Evolutionary conservation across 1,140 invertebrate species (phyloP), one percentile per base, ranked within the genome.

Genomic region (Euglossa dilemma): DNA sequence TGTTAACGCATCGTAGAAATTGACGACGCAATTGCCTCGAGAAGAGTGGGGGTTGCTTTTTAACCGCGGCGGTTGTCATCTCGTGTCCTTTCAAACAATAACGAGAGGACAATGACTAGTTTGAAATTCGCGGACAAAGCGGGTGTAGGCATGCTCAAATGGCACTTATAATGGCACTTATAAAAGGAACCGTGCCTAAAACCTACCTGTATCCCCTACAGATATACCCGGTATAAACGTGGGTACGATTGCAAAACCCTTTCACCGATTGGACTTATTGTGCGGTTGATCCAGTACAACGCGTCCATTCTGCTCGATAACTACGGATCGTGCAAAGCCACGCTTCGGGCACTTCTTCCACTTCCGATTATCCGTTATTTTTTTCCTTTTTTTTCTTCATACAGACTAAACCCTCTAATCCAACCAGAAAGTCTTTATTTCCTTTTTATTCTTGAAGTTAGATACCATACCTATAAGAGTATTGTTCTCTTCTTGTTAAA

Each of bases 91-190:
- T 54, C 85, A 87, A 87, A 87, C 73, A 87, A 87, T 87, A 84
- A 87, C 86, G 66, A 23, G 81, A 87, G 81, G 76, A 87, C 84
- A 87, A 87, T 79, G 85, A 84, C 67, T 84, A 87, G 81, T 80
- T 87, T 14, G 61, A 75, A 87, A 87, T 87, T 84, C 61, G 76
- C 77, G 59, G 56, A 87, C 85, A 87, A 87, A 87, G 85, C 82
- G 70, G 52, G 74, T 73, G 64, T 63, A 80, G 72, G 56, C 59
- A 87, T 59, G 67, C 36, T 59, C 47, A 75, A 80, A 87, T 87
- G 76, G 75, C 85, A 86, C 85, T 87, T 87, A 70, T 81, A 81
- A 81, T 75, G 52, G 71, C 73, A 82, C 80, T 82, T 87, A 87
- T 75, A 64, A 84, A 87, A 63, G 54, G 83, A 83, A 59, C 74